These are phyloP conservation scores for Coremacera marginata DNA, from an alignment of 2,888 invertebrate genomes.

Conservation along the genomic window DNA sequence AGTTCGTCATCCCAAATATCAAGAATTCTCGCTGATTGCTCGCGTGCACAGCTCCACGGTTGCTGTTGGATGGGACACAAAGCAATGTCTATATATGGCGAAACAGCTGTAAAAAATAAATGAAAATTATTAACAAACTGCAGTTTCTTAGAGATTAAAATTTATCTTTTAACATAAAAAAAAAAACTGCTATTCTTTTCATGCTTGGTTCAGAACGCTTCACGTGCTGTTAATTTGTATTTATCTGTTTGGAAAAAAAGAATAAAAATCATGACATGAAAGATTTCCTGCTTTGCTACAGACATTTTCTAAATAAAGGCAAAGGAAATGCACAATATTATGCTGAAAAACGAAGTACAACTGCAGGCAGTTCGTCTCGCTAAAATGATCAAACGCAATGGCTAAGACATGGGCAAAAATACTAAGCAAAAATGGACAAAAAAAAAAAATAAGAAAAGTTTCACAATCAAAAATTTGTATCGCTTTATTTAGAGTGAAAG, in stretches of 20 bases:
- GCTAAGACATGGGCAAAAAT: not conserved
- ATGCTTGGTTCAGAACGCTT: too few relatives aligned
- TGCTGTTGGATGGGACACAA: slow-evolving; percentile 72
- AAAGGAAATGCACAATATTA: too few relatives aligned
- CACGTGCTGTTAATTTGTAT: too few relatives aligned
- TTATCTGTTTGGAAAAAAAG: not conserved
- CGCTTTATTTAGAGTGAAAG: not conserved
- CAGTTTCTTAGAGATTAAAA: not conserved
- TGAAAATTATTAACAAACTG: not conserved
- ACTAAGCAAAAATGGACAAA: too few relatives aligned
- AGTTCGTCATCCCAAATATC: slow-evolving; percentile 64
- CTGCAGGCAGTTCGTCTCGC: slow-evolving; percentile 5
- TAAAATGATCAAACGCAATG: slow-evolving; percentile 18
- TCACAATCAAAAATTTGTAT: not conserved
- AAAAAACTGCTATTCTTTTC: too few relatives aligned
- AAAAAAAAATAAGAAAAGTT: not conserved
- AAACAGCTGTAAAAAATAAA: slow-evolving; percentile 63
- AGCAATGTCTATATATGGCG: slow-evolving; percentile 72
- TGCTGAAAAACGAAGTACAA: not conserved
- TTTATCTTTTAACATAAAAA: too few relatives aligned
- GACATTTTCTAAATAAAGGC: not conserved
- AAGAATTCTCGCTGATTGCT: slow-evolving; percentile 72
- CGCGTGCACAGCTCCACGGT: slow-evolving; percentile 72
- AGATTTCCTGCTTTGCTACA: not conserved
- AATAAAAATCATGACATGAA: not conserved